phyloP scores from a whole-genome alignment of 2,113 vertebrate species.

The Vulpes vulpes region DNA sequence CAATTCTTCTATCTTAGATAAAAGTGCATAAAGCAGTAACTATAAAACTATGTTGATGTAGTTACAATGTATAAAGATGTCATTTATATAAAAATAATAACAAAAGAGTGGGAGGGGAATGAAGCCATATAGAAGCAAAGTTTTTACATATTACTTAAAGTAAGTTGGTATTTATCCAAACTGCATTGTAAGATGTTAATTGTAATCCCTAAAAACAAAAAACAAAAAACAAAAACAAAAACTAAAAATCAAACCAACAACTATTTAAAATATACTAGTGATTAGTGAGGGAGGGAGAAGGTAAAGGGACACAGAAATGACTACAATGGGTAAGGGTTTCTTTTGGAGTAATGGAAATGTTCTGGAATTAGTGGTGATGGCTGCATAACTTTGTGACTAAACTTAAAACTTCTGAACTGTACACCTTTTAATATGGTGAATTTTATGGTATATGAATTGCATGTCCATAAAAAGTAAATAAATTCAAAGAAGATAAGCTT shows the following conservation, averaged over 20 bases:
- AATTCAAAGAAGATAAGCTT: background rate
- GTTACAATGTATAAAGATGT: background rate
- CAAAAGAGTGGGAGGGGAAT: background rate
- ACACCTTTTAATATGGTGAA: background rate
- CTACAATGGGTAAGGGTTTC: background rate
- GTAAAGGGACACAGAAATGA: background rate
- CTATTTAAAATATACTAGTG: background rate
- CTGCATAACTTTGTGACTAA: background rate
- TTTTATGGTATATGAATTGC: background rate
- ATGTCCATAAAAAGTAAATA: background rate
- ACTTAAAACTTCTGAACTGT: background rate
- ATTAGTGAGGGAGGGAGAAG: background rate
- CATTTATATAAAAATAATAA: constrained; percentile 14
- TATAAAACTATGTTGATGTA: background rate
- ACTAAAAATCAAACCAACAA: background rate
- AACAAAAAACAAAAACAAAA: background rate
- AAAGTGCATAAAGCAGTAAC: constrained; percentile 1
- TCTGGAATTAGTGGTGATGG: background rate
- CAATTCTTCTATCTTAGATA: background rate
- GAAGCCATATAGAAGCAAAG: background rate
- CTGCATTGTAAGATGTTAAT: background rate
- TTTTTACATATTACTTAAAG: background rate
- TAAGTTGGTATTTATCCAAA: background rate
- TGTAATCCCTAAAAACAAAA: background rate
- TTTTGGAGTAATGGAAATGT: background rate